Conservation (phyloP, 1,140 invertebrate genomes). For the Leptestheria dahalacensis region DNA sequence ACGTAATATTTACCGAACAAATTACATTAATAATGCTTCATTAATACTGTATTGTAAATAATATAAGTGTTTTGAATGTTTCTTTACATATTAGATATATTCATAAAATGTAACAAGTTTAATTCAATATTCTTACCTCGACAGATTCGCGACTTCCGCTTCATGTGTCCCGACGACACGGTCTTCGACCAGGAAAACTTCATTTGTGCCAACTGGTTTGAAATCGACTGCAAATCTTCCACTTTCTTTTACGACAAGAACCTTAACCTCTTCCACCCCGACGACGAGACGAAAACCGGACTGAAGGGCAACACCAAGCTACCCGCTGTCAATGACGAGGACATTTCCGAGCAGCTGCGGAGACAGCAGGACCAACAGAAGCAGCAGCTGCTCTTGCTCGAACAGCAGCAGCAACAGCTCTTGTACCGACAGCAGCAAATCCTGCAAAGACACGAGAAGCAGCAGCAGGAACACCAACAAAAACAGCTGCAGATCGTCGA, state of each 20-base stretch:
- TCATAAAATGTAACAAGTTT: neutral
- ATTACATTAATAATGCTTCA: neutral
- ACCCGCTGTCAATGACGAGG: neutral
- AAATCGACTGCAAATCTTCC: conserved; percentile 65
- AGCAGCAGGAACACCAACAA: conserved; percentile 9
- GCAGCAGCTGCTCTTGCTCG: neutral
- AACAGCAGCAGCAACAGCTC: neutral
- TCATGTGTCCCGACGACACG: conserved; percentile 79
- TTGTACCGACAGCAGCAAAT: conserved; percentile 1
- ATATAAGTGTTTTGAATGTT: neutral
- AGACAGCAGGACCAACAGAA: conserved; percentile 7
- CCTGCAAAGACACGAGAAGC: neutral
- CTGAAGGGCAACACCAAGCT: neutral
- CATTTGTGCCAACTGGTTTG: conserved; percentile 78
- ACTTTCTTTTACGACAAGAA: conserved; percentile 54
- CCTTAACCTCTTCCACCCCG: conserved; percentile 10
- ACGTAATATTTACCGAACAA: conserved; percentile 32
- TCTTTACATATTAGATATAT: neutral
- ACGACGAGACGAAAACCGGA: neutral
- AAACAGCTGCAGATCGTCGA: conserved; percentile 5
- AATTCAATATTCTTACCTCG: conserved; percentile 17
- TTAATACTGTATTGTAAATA: no score
- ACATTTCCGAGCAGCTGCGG: conserved; percentile 1
- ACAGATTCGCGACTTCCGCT: conserved; percentile 59
- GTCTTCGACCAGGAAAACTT: conserved; percentile 83